Evolutionary conservation across 2,797 vertebrate genomes (phyloP), one percentile per base, ranked within the genome.

Genomic region (Sebastolobus alascanus): DNA sequence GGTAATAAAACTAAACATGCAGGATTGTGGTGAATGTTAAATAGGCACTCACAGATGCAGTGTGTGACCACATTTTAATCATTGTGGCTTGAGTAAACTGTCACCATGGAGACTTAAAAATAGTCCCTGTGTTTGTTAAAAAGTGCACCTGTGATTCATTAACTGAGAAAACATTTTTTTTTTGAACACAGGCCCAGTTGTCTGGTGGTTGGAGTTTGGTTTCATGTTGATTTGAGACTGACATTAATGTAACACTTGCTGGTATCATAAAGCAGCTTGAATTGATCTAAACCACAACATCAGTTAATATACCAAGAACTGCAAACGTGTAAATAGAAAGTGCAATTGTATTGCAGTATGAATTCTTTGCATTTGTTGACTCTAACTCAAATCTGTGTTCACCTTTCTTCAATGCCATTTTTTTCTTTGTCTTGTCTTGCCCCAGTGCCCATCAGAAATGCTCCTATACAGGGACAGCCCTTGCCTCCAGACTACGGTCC

Each of bases 401-500:
- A 40, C 8, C 1, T 61, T 16, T 31, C 12, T 3, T 38, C 7
- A 79, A 8, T 20, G 8, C 6, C 4, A 5, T 35, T 27, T 61
- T 25, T 65, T 61, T 61, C 2, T n/a, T 14, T 74, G 5, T 55
- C 3, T 54, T 3, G 2, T 74, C n/a, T 75, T 76, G 38, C 85
- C 96, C 79, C 90, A 1, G 92, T 89, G 29, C 89, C 95, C 4
- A 89, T 97, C 3, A 95, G 94, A 2, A 94, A 95, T 72, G 96
- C 89, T 68, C 97, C 97, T 33, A 95, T 95, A 5, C 96, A 96
- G 38, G 96, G 96, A 78, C 95, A 96, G 73, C 96, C 96, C 0
- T 27, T 97, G 37, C 97, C 97, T 69, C 95, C 97, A 35, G 98
- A 99, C 31, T 97, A 97, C 0, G 98, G 97, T 0, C 98, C 98